These are phyloP conservation scores for Aquatica leii DNA, from an alignment of 2,888 invertebrate genomes.

Conservation along the genomic window DNA sequence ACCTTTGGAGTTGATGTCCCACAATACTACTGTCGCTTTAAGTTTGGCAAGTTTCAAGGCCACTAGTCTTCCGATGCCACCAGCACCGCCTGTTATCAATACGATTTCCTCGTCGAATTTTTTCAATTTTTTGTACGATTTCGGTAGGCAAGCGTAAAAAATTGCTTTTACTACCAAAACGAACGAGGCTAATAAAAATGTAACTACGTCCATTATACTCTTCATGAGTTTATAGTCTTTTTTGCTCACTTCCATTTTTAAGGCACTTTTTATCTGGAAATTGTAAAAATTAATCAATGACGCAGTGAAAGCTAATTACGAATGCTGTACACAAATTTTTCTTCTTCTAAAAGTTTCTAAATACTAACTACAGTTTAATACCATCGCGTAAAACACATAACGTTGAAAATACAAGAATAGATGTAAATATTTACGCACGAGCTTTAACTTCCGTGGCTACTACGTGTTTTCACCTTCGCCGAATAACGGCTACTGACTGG, in stretches of 20 bases:
- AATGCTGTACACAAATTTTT: too few relatives aligned
- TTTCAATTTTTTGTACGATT: conserved; percentile 72
- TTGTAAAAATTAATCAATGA: not conserved
- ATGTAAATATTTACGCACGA: conserved; percentile 6
- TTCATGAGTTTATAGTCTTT: conserved; percentile 63
- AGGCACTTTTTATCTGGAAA: not conserved
- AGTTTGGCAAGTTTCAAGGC: conserved; percentile 78
- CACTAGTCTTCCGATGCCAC: conserved; percentile 82
- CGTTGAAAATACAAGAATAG: not conserved
- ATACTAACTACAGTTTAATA: not conserved
- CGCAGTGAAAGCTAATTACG: not conserved
- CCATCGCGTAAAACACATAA: not conserved
- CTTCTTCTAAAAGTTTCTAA: not conserved
- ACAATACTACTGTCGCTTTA: conserved; percentile 82
- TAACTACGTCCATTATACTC: conserved; percentile 65
- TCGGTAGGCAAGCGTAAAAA: conserved; percentile 62
- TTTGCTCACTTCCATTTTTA: conserved; percentile 37
- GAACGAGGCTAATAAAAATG: conserved; percentile 55
- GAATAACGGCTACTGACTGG: conserved; percentile 6
- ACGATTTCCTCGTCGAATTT: conserved; percentile 79
- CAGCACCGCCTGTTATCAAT: conserved; percentile 89
- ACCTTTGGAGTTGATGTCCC: conserved; percentile 91
- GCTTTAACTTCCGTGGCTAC: too few relatives aligned
- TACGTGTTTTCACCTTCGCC: conserved; percentile 5
- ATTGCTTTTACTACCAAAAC: conserved; percentile 63